phyloP scores from a whole-genome alignment of 2,797 vertebrate genomes.

The Chaenodraco wilsoni region DNA sequence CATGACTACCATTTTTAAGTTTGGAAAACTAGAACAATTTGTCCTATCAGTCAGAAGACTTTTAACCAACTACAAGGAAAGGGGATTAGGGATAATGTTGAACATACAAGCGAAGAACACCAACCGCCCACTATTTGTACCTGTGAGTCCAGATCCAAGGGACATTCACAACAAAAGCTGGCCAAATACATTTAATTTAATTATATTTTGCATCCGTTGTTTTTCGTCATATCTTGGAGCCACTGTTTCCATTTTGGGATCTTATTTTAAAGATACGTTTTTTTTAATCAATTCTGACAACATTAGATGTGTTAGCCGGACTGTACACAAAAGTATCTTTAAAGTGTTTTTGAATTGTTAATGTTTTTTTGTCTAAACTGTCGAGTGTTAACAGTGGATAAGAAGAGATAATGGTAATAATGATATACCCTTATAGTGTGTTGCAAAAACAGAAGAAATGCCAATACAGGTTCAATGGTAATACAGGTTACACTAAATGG shows the following conservation, averaged over 20 bases:
- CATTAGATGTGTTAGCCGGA: background rate
- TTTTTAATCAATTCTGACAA: slow-evolving; percentile 10
- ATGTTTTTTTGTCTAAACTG: slow-evolving; percentile 4
- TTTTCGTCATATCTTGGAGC: background rate
- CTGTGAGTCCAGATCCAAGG: background rate
- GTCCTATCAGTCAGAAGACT: background rate
- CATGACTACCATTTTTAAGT: background rate
- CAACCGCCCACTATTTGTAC: no score
- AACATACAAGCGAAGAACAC: no score
- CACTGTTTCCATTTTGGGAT: background rate
- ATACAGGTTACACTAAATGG: background rate
- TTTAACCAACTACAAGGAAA: background rate
- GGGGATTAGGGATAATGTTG: no score
- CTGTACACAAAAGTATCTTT: background rate
- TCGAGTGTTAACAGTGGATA: background rate
- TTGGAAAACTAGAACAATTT: background rate
- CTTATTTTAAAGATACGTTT: no score
- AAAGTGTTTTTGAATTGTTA: background rate
- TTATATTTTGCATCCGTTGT: no score
- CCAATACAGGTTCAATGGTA: no score
- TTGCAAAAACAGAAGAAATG: background rate
- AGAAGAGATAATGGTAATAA: background rate
- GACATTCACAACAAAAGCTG: background rate
- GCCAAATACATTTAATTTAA: background rate
- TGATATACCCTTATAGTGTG: background rate